Conservation (phyloP, 2,888 invertebrate genomes). For the Melikaiella ostensackeni region DNA sequence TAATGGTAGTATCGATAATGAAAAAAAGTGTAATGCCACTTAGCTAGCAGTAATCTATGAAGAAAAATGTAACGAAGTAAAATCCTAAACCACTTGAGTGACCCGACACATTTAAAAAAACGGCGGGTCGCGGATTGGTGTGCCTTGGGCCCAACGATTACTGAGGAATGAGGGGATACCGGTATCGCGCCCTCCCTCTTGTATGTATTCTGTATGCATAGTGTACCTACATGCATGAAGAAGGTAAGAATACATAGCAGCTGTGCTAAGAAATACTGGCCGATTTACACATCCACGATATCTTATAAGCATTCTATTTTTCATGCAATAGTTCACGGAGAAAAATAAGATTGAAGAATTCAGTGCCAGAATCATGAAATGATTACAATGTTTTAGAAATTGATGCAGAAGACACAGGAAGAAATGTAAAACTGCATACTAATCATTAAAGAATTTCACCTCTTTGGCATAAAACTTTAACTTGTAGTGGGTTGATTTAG, state of each 20-base stretch:
- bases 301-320: conserved; percentile 34
- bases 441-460: too few relatives aligned
- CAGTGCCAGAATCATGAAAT: too few relatives aligned
- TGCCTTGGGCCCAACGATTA: conserved; percentile 74
- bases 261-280: conserved; percentile 45
- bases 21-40: conserved; percentile 18
- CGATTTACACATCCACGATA: conserved; percentile 40
- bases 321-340: not conserved
- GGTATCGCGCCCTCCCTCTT: conserved; percentile 69
- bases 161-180: conserved; percentile 76
- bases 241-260: conserved; percentile 38
- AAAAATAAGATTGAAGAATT: too few relatives aligned
- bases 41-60: not conserved
- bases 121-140: conserved; percentile 65
- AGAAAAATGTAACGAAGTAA: conserved; percentile 8
- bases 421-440: too few relatives aligned
- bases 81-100: conserved; percentile 9
- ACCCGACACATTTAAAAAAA: conserved; percentile 69
- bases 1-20: conserved; percentile 4
- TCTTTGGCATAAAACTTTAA: too few relatives aligned
- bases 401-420: too few relatives aligned
- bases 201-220: conserved; percentile 39
- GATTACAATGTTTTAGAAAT: too few relatives aligned
- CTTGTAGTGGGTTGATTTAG: too few relatives aligned
- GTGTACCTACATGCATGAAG: not conserved